These are phyloP conservation scores for Ornithorhynchus anatinus DNA, from an alignment of 2,113 vertebrate genomes.

Conservation along the genomic window DNA sequence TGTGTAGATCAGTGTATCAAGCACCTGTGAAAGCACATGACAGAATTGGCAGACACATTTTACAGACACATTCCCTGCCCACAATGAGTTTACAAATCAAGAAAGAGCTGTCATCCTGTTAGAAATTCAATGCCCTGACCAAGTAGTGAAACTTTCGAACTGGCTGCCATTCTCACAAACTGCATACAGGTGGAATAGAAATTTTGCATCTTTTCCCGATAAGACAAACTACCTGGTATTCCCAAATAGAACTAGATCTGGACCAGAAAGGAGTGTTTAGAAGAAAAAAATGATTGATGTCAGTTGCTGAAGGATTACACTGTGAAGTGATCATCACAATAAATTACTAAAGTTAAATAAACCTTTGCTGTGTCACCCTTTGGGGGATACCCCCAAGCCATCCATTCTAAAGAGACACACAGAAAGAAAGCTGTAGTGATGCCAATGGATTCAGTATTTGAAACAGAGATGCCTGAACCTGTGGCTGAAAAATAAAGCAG, in stretches of 20 bases:
- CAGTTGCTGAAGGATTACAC: slow-evolving; percentile 18
- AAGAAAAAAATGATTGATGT: background rate
- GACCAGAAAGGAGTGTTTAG: background rate
- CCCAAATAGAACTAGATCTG: slow-evolving; percentile 8
- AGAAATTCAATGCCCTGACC: background rate
- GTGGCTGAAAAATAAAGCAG: background rate
- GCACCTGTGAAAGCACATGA: too few relatives aligned
- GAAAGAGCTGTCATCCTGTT: background rate
- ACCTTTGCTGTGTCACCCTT: background rate
- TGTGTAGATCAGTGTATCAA: too few relatives aligned
- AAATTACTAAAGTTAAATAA: background rate
- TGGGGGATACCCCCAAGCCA: slow-evolving; percentile 17
- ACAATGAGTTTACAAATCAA: too few relatives aligned
- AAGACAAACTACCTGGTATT: background rate
- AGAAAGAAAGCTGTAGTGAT: slow-evolving; percentile 10
- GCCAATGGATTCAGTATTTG: background rate
- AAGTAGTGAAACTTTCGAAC: background rate
- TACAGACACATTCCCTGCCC: too few relatives aligned
- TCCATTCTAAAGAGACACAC: slow-evolving; percentile 18
- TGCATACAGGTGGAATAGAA: background rate
- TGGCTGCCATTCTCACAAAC: background rate
- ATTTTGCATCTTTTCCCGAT: background rate
- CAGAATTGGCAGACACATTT: too few relatives aligned
- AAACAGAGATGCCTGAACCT: background rate
- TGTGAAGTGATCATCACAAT: background rate